These are phyloP conservation scores for Zootermopsis nevadensis DNA, from an alignment of 2,888 invertebrate genomes.

Conservation along the genomic window DNA sequence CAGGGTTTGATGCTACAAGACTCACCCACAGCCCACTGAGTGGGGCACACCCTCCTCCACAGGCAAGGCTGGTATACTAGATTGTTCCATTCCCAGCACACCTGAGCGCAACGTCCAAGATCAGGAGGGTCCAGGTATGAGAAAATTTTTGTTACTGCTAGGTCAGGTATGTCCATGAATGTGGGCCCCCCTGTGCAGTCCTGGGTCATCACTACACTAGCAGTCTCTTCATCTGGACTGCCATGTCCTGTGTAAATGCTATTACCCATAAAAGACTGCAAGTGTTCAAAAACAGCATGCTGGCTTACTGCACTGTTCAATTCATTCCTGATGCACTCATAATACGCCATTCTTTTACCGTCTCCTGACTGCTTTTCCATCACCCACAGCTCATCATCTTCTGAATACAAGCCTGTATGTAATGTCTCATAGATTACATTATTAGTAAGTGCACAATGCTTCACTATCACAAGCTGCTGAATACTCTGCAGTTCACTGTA, in stretches of 20 bases:
- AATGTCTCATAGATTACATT: background rate
- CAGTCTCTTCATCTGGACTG: too few species aligned
- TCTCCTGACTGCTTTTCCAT: too few species aligned
- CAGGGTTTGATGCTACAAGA: background rate
- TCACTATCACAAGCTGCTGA: background rate
- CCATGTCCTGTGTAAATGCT: too few species aligned
- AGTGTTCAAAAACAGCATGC: too few species aligned
- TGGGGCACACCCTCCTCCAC: background rate
- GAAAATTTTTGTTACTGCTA: background rate
- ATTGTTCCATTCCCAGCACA: background rate
- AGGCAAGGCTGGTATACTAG: background rate
- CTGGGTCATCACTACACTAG: too few species aligned
- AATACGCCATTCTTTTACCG: too few species aligned
- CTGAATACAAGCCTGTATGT: too few species aligned
- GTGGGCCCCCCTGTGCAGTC: background rate
- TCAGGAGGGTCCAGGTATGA: background rate
- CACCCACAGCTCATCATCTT: too few species aligned
- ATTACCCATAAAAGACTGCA: too few species aligned
- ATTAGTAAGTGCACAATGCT: background rate
- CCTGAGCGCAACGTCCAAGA: slow-evolving; percentile 6
- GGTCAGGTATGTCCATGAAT: background rate
- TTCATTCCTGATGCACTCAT: too few species aligned
- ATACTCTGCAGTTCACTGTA: background rate
- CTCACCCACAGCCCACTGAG: background rate
- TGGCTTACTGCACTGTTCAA: too few species aligned